Base-by-base conservation (phyloP, 2,888 invertebrate genomes). In the Leptothorax acervorum region DNA sequence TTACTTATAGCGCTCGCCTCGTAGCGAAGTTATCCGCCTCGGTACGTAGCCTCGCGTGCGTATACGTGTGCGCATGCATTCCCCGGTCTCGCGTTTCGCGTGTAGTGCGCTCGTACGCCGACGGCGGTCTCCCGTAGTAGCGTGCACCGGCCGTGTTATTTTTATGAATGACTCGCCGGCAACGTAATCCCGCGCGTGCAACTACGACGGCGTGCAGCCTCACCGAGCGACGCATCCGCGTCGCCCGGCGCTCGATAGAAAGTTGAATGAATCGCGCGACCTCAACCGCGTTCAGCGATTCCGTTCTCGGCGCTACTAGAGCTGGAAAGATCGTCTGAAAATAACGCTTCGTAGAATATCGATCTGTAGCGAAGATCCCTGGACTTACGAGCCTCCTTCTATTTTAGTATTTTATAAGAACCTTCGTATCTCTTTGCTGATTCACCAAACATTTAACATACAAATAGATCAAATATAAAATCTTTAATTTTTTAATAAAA, bases 161-260 rank as follows among this genome's bases (percentile, higher is more conserved):
- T 94, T 94, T 93, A 94, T 94, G 94, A 94, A 94, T 94, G 94
- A 92, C 93, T 93, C 91, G 90, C 87, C 86, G 83, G 70, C 86
- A 83, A 85, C 87, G 90, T 90, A 90, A 89, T 87, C 82, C 87
- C 79, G 68, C 87, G 89, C 90, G 88, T 88, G 90, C 90, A 90
- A 87, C 87, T 85, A 85, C 86, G 83, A 60, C 82, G 62, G 57
- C 85, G 87, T 83, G 81, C 79, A 81, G 53, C 75, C 75, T 60
- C 84, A 85, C 74, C 39, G 82, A 79, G 66, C 35, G 79, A 76
- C 63, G 83, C 82, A 42, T 71, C 71, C 23, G 51, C 39, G 75
- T 75, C 76, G 60, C 28, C 6, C 35, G 35, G 35, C 35, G 76
- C 35, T 53, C 39, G 53, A 68, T 78, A 55, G 71, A 45, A 79